Conservation (phyloP, 2,888 invertebrate species). For the Dendrolimus houi region DNA sequence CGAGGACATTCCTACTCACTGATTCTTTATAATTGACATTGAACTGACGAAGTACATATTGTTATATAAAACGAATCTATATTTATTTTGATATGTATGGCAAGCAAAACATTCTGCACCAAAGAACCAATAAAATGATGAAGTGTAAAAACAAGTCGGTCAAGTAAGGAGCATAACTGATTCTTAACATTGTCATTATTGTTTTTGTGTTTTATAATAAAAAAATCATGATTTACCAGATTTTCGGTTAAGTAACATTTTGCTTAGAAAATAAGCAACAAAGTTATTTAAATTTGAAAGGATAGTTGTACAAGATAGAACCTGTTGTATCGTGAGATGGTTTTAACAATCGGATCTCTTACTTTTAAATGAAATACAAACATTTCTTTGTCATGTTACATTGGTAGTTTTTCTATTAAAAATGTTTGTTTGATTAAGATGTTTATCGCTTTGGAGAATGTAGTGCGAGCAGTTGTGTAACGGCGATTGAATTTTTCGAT, state of each 20-base stretch:
- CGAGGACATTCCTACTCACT: too few species aligned
- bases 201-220: not conserved
- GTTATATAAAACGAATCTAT: too few species aligned
- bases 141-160: not conserved
- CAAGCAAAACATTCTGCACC: too few species aligned
- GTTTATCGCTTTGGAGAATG: not conserved
- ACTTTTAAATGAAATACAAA: not conserved
- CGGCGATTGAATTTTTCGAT: too few species aligned
- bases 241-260: slow-evolving; percentile 29
- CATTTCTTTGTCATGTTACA: not conserved
- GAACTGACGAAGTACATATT: too few species aligned
- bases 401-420: not conserved
- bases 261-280: slow-evolving; percentile 16
- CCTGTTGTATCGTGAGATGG: slow-evolving; percentile 8
- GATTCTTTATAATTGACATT: too few species aligned
- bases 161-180: not conserved
- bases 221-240: slow-evolving; percentile 27
- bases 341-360: not conserved
- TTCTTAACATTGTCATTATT: slow-evolving; percentile 5
- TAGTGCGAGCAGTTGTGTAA: too few species aligned
- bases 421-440: not conserved
- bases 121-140: too few species aligned
- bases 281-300: slow-evolving; percentile 6
- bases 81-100: too few species aligned
- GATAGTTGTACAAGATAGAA: not conserved